These are phyloP conservation scores for Opisthocomus hoazin DNA, from an alignment of 2,113 vertebrate genomes.

Conservation along the genomic window DNA sequence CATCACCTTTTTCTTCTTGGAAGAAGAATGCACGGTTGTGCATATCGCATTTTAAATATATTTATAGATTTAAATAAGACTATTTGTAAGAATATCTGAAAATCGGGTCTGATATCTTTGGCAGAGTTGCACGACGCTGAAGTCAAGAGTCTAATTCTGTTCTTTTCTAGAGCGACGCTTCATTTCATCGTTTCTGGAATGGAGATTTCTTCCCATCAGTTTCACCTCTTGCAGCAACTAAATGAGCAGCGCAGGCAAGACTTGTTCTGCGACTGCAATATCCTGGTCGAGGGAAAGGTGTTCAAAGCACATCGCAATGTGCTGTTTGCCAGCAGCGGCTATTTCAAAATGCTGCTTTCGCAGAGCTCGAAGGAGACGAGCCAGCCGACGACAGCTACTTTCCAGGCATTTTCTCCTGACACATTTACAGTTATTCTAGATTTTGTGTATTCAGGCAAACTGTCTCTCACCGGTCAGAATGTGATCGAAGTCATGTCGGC, in stretches of 20 bases:
- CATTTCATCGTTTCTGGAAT: conserved; percentile 61
- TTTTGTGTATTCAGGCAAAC: conserved; percentile 93
- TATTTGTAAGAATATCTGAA: rapidly evolving
- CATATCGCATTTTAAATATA: rapidly evolving
- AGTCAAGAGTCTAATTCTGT: background rate
- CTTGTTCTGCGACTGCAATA: conserved; percentile 93
- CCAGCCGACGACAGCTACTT: conserved; percentile 84
- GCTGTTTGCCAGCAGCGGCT: conserved; percentile 92
- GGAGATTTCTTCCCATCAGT: conserved; percentile 94
- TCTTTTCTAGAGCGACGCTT: background rate
- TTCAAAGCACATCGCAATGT: conserved; percentile 96
- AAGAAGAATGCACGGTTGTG: rapidly evolving
- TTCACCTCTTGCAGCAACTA: conserved; percentile 88
- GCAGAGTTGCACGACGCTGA: rapidly evolving
- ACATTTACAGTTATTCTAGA: conserved; percentile 93
- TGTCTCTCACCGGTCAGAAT: conserved; percentile 89
- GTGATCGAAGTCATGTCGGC: conserved; percentile 99
- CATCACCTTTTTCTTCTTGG: no score
- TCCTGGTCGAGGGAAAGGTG: conserved; percentile 91
- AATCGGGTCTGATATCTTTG: rapidly evolving
- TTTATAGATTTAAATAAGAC: background rate
- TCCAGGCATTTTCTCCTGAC: conserved; percentile 91
- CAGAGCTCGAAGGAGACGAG: conserved; percentile 80
- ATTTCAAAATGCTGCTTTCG: conserved; percentile 95
- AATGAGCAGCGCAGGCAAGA: conserved; percentile 92